Conservation (phyloP, 2,113 vertebrate genomes). For the Calidris pygmaea region DNA sequence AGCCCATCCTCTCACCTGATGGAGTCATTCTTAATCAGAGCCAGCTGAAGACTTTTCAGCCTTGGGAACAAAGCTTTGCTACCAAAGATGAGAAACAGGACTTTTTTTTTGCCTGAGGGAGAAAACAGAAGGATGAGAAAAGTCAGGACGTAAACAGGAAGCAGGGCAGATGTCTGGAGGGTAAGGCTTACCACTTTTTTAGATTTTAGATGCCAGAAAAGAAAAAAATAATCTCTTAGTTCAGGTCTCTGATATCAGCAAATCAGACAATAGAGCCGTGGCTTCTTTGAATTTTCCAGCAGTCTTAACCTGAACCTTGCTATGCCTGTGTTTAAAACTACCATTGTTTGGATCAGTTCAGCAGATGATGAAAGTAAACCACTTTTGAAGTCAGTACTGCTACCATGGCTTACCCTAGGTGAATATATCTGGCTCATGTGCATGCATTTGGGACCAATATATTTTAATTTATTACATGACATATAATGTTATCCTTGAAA, state of each 20-base stretch:
- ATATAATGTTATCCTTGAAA: neutral
- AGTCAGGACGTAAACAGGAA: neutral
- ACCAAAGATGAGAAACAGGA: neutral
- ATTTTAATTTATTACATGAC: neutral
- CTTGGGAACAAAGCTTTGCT: neutral
- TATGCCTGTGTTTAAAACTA: neutral
- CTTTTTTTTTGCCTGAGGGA: neutral
- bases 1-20: neutral
- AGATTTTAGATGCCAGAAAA: neutral
- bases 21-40: neutral
- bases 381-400: neutral
- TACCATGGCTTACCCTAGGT: neutral
- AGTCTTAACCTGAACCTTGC: neutral
- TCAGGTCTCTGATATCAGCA: neutral
- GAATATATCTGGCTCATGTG: neutral
- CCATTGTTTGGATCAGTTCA: neutral
- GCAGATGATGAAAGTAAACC: neutral
- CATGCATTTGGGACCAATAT: neutral
- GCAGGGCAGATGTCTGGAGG: neutral
- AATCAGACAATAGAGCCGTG: neutral
- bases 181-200: neutral
- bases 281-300: neutral
- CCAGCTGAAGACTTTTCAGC: neutral
- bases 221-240: neutral
- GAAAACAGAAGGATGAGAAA: neutral